These are phyloP conservation scores for Lithophane ornitopus DNA, from an alignment of 2,888 invertebrate genomes.

Conservation along the genomic window DNA sequence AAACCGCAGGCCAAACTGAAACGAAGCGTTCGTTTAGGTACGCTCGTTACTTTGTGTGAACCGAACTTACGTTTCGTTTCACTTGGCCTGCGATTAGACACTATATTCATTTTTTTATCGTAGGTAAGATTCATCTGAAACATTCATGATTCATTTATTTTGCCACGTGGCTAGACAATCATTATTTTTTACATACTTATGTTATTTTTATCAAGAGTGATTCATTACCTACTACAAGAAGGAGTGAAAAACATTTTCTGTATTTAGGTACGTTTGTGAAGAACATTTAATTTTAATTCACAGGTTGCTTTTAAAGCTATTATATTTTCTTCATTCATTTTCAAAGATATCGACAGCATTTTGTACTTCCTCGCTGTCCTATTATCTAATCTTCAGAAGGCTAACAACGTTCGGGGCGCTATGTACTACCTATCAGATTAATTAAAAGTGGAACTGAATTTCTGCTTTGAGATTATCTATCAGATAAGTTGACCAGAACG, in stretches of 20 bases:
- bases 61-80: no score
- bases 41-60: no score
- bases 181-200: not conserved
- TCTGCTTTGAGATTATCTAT: not conserved
- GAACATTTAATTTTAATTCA: conserved; percentile 11
- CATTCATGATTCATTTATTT: not conserved
- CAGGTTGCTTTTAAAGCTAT: not conserved
- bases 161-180: not conserved
- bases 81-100: no score
- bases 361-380: not conserved
- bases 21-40: no score
- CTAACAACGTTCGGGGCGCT: no score
- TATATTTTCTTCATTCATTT: not conserved
- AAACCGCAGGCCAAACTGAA: no score
- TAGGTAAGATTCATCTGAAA: not conserved
- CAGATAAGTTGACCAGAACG: not conserved
- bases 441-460: not conserved
- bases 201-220: not conserved
- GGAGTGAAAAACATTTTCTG: not conserved
- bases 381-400: conserved; percentile 5
- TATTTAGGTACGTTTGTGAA: not conserved
- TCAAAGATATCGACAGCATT: not conserved
- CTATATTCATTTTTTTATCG: no score
- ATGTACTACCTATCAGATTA: not conserved
- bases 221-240: not conserved